Base-by-base conservation (phyloP, 1,140 invertebrate genomes). In the Drosophila kohkoa region DNA sequence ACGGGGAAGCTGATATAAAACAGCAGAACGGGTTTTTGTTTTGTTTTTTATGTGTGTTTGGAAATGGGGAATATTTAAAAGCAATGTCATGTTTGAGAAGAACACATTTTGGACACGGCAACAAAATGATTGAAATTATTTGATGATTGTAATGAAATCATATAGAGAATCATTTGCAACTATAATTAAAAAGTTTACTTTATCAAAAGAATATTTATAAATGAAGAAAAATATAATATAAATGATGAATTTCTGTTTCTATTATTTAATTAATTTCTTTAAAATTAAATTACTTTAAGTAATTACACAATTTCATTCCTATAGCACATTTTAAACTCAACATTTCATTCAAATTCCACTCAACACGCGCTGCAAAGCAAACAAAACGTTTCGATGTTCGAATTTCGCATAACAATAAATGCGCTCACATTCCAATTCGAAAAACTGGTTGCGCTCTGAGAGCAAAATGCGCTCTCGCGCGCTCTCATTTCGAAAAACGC, bases 1-100 rank as follows among this genome's bases (percentile, higher is more conserved):
- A 25, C 20, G 58, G 38, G 59, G 25, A 59, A 62, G 41, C 11
- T 13, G 7, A 38, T 20, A 57, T 11, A 16, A 67, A 68, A 32
- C 16, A 57, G 43, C 32, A 55, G 43, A 75, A 75, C 73, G 13
- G 60, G 73, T 75, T 75, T 75, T 38, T 4, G 16, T 75, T 38
- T 2, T 16, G 35, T 38, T 32, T 8, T 32, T 25, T 25, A 25
- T 15, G 2, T 20, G 48, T 28, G n/a, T 63, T 45, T 11, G 11
- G n/a, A 63, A 55, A 30, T 38, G 49, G 25, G 60, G 5, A 49
- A 71, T 57, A 48, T 15, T 49, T 5, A 57, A 59, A 8, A n/a
- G 20, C 13, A 49, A 55, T 63, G 13, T 35, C 7, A 16, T 55
- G 58, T 13, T 25, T 57, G 43, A 57, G 30, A 25, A 15, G n/a